Evolutionary conservation across 2,113 vertebrate species (phyloP).

Genomic region (Gallinago undulata): DNA sequence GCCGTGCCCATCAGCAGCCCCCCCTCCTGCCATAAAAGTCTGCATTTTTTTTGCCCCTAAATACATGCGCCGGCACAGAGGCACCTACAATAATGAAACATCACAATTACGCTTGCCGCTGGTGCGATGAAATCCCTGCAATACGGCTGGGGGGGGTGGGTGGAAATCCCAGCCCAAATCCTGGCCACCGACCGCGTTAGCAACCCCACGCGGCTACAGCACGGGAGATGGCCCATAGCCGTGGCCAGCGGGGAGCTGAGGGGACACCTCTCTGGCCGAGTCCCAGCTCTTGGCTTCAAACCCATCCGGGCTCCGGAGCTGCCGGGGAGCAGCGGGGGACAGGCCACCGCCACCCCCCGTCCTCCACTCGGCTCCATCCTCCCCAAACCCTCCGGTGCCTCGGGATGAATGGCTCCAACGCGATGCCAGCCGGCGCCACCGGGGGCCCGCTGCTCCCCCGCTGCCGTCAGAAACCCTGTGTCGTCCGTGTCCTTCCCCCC

Average conservation of each 20-base stretch:
- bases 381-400: background rate
- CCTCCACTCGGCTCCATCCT: too few species aligned
- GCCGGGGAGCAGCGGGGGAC: background rate
- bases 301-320: background rate
- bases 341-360: background rate
- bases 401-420: accelerated
- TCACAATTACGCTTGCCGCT: accelerated
- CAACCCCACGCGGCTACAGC: accelerated
- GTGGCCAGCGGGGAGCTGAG: background rate
- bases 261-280: background rate
- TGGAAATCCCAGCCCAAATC: background rate
- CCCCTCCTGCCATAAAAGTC: background rate
- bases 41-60: background rate
- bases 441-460: background rate
- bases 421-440: background rate
- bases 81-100: background rate
- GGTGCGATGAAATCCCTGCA: background rate
- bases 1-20: background rate
- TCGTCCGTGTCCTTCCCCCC: background rate
- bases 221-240: accelerated
- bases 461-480: background rate
- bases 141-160: too few species aligned
- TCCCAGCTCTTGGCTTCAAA: background rate
- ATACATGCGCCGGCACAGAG: background rate
- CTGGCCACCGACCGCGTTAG: background rate